Evolutionary conservation across 2,888 invertebrate species (phyloP).

Genomic region (Phaedon cochleariae): DNA sequence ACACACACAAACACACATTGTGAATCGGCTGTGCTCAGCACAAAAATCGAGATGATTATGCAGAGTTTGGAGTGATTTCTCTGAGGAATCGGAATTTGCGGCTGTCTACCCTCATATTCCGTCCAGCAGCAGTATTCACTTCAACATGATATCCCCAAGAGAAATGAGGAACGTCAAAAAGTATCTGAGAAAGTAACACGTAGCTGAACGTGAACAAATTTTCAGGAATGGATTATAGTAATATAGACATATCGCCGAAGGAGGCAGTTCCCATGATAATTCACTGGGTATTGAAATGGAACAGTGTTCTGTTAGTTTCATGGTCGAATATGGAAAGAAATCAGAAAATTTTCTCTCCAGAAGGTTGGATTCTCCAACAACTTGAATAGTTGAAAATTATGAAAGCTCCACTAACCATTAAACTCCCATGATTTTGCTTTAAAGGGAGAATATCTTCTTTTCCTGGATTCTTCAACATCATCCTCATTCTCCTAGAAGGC

Average conservation of each 20-base stretch:
- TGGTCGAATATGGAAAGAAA: background rate
- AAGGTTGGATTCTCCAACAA: too few species aligned
- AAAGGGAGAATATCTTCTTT: too few species aligned
- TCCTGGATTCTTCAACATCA: too few species aligned
- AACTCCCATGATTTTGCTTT: too few species aligned
- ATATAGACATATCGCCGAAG: constrained; percentile 1
- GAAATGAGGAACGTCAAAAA: constrained; percentile 36
- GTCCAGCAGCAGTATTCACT: constrained; percentile 26
- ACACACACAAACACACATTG: background rate
- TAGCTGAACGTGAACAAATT: constrained; percentile 22
- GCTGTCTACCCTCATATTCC: constrained; percentile 28
- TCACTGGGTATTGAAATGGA: background rate
- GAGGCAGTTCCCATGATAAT: background rate
- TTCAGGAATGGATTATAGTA: constrained; percentile 19
- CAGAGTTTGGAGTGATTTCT: constrained; percentile 31
- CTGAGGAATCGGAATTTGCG: constrained; percentile 31
- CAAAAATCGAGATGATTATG: constrained; percentile 6
- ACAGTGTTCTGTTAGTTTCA: too few species aligned
- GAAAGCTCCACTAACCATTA: too few species aligned
- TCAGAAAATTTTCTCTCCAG: too few species aligned
- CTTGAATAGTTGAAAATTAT: too few species aligned
- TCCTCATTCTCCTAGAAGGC: too few species aligned
- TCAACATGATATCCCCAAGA: constrained; percentile 31
- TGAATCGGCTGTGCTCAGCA: background rate
- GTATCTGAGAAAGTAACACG: constrained; percentile 28